Conservation (phyloP, 2,113 vertebrate genomes). For the Oxyruncus cristatus region DNA sequence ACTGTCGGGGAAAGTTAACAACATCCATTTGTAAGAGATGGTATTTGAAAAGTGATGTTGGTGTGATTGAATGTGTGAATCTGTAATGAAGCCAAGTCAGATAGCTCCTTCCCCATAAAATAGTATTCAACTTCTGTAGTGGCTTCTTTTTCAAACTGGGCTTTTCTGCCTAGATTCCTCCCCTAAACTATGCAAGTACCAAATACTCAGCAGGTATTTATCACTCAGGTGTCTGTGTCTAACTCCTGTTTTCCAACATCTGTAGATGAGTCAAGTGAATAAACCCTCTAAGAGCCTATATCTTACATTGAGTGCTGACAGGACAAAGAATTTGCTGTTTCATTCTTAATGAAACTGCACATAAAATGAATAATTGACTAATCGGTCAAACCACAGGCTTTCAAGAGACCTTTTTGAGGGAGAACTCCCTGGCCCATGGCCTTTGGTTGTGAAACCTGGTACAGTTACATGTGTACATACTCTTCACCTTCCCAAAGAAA, state of each 20-base stretch:
- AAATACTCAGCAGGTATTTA: neutral
- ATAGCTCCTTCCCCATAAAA: slow-evolving; percentile 69
- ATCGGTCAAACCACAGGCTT: neutral
- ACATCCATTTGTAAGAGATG: slow-evolving; percentile 75
- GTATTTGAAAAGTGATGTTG: slow-evolving; percentile 78
- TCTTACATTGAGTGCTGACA: neutral
- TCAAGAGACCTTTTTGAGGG: neutral
- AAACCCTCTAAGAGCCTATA: neutral
- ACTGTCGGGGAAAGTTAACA: slow-evolving; percentile 75
- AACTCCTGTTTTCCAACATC: neutral
- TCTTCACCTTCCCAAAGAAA: neutral
- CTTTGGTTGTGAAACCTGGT: neutral
- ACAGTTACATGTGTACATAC: neutral
- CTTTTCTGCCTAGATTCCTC: slow-evolving; percentile 31
- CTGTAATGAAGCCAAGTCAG: slow-evolving; percentile 76
- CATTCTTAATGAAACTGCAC: neutral
- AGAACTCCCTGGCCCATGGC: neutral
- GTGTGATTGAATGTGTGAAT: slow-evolving; percentile 78
- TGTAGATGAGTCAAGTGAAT: neutral
- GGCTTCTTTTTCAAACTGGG: slow-evolving; percentile 43
- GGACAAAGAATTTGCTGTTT: neutral
- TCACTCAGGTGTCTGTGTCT: neutral
- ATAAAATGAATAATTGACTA: neutral
- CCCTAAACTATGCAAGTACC: neutral
- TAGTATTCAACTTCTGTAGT: slow-evolving; percentile 62